These are phyloP conservation scores for Procapra przewalskii DNA, from an alignment of 2,113 vertebrate species.

Conservation along the genomic window DNA sequence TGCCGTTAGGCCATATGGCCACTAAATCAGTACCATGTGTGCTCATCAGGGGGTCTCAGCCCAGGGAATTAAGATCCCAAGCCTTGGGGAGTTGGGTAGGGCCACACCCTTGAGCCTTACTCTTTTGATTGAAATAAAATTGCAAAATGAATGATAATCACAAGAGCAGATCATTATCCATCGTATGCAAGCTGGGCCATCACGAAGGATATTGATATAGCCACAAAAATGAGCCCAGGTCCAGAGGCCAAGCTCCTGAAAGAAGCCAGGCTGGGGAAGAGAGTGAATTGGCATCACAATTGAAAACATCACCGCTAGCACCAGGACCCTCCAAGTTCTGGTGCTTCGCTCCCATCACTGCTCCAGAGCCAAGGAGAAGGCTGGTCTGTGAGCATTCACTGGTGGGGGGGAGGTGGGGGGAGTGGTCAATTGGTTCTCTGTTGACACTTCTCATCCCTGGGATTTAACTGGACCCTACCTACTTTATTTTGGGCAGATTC, in stretches of 20 bases:
- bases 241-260: constrained; percentile 5
- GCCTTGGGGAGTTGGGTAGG: not conserved
- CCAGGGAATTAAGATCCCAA: constrained; percentile 31
- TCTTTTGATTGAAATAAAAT: constrained; percentile 66
- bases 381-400: not conserved
- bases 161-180: constrained; percentile 39
- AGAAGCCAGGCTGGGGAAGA: not conserved
- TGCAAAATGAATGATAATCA: constrained; percentile 64
- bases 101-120: constrained; percentile 46
- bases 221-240: constrained; percentile 54
- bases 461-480: not conserved
- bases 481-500: not conserved
- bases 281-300: not conserved
- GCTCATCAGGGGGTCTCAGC: not conserved
- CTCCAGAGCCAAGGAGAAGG: not conserved
- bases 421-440: not conserved
- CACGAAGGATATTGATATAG: constrained; percentile 47
- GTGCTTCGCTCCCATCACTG: accelerated
- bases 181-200: constrained; percentile 23
- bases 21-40: constrained; percentile 64
- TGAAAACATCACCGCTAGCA: not conserved
- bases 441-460: not conserved
- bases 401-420: accelerated
- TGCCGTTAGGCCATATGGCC: not conserved
- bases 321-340: not conserved